Evolutionary conservation across 2,888 invertebrate genomes (phyloP).

Genomic region (Pristionchus mayeri): DNA sequence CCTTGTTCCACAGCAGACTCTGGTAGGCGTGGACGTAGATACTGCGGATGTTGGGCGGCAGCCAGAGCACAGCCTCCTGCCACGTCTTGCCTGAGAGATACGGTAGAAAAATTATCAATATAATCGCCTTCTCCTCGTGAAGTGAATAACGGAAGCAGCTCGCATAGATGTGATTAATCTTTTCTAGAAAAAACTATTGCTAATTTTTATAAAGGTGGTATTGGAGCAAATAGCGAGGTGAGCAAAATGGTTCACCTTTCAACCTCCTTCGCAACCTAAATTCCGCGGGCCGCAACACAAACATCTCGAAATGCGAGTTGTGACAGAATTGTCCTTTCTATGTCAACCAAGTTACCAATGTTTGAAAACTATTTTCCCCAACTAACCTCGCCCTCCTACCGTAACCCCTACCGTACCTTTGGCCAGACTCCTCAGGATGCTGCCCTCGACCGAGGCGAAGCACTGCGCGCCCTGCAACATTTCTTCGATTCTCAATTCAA

Average conservation of each 20-base stretch:
- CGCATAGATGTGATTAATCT: not conserved
- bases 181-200: not conserved
- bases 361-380: too few relatives aligned
- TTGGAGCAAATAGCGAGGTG: not conserved
- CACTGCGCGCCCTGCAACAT: conserved; percentile 61
- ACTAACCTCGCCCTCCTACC: not conserved
- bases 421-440: conserved; percentile 51
- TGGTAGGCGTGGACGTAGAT: conserved; percentile 97
- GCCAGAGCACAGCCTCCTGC: conserved; percentile 69
- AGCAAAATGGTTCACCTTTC: not conserved
- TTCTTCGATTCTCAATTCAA: too few relatives aligned
- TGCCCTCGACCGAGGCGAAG: conserved; percentile 48
- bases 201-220: not conserved
- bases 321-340: too few relatives aligned
- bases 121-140: conserved; percentile 23
- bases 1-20: conserved; percentile 91
- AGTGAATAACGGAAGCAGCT: too few relatives aligned
- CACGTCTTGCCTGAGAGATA: conserved; percentile 15
- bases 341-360: too few relatives aligned
- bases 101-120: not conserved
- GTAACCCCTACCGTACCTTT: conserved; percentile 3
- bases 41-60: conserved; percentile 88
- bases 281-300: too few relatives aligned
- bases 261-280: not conserved
- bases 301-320: too few relatives aligned